Conservation (phyloP, 2,888 invertebrate genomes). For the Nowickia ferox region DNA sequence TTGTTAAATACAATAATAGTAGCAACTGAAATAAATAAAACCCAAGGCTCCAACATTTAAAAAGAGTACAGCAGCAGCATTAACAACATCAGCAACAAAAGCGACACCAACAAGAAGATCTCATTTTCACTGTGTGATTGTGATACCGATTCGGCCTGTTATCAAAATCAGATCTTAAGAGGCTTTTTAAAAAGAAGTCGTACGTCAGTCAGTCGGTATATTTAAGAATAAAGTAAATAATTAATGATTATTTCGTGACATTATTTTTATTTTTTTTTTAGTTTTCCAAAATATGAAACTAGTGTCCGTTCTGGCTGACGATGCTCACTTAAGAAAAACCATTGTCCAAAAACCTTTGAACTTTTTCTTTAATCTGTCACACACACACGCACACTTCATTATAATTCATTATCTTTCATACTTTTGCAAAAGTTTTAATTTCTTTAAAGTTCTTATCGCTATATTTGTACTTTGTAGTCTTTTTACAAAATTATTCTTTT, state of each 20-base stretch:
- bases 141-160: constrained; percentile 37
- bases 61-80: constrained; percentile 29
- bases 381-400: constrained; percentile 16
- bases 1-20: constrained; percentile 51
- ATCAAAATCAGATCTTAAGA: constrained; percentile 64
- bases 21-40: constrained; percentile 29
- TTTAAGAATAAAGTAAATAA: constrained; percentile 44
- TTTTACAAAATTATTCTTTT: constrained; percentile 36
- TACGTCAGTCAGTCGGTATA: constrained; percentile 23
- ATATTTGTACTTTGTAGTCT: not conserved
- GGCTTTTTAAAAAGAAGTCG: constrained; percentile 5
- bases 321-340: constrained; percentile 15
- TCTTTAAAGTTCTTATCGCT: not conserved
- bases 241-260: constrained; percentile 79
- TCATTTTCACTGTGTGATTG: constrained; percentile 50
- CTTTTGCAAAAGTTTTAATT: constrained; percentile 15
- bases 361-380: constrained; percentile 66
- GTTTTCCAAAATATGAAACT: constrained; percentile 9
- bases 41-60: constrained; percentile 43
- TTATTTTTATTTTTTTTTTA: constrained; percentile 72
- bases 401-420: constrained; percentile 19
- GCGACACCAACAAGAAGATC: constrained; percentile 41
- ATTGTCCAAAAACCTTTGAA: constrained; percentile 55
- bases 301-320: not conserved
- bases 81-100: constrained; percentile 33